Conservation (phyloP, 1,140 invertebrate species). For the Drosophila asahinai region DNA sequence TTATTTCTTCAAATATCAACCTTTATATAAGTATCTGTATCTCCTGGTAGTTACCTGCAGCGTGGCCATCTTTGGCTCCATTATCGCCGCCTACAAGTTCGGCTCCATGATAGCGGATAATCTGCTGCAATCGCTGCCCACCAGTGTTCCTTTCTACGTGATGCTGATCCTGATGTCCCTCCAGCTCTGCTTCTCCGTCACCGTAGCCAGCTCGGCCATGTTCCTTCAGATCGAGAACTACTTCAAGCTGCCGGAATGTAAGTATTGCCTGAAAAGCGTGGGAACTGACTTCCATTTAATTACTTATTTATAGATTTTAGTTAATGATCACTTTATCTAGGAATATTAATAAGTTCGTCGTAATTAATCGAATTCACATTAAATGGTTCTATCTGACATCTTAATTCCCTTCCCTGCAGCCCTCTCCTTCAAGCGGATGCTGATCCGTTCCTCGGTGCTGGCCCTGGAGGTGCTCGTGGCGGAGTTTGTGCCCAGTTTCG, state of each 20-base stretch:
- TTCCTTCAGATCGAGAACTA: conserved; percentile 91
- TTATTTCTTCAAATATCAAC: not conserved
- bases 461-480: conserved; percentile 91
- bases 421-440: conserved; percentile 91
- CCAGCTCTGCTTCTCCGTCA: conserved; percentile 91
- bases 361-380: conserved; percentile 17
- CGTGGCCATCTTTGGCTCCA: conserved; percentile 88
- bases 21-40: too few species aligned
- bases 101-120: conserved; percentile 86
- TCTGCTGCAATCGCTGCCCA: conserved; percentile 87
- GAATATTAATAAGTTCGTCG: not conserved
- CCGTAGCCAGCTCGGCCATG: conserved; percentile 90
- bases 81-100: conserved; percentile 88
- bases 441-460: conserved; percentile 90
- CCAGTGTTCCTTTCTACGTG: conserved; percentile 87
- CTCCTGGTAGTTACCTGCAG: conserved; percentile 86
- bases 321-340: not conserved
- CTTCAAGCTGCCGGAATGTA: conserved; percentile 87
- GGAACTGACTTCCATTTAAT: not conserved
- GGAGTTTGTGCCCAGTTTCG: conserved; percentile 94
- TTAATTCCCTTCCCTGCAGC: conserved; percentile 86
- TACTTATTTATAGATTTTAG: not conserved
- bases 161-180: conserved; percentile 89
- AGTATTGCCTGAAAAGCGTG: not conserved
- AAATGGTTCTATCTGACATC: conserved; percentile 60